Conservation (phyloP, 2,888 invertebrate species). For the Idaea aversata region DNA sequence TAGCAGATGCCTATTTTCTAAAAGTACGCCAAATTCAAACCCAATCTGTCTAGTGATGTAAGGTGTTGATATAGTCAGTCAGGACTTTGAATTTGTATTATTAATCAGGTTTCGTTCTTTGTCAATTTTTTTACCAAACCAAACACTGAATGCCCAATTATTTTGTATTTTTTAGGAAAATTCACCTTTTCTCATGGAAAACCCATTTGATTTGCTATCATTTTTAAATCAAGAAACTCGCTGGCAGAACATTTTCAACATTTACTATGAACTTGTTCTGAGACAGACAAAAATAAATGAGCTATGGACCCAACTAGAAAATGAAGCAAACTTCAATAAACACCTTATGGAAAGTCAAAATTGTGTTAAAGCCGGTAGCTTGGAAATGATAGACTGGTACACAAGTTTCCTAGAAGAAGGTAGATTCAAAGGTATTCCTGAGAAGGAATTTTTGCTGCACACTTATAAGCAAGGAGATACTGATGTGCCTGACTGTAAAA, state of each 20-base stretch:
- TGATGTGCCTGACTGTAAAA: slow-evolving; percentile 83
- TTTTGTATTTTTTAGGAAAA: slow-evolving; percentile 77
- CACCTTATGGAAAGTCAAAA: slow-evolving; percentile 82
- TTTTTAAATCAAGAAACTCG: slow-evolving; percentile 88
- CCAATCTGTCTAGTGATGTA: too few species aligned
- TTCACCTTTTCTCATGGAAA: slow-evolving; percentile 85
- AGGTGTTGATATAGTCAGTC: too few species aligned
- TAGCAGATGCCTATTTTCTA: too few species aligned
- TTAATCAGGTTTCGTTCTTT: too few species aligned
- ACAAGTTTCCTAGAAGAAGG: slow-evolving; percentile 81
- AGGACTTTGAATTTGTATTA: too few species aligned
- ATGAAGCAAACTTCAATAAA: slow-evolving; percentile 82
- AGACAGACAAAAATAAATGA: slow-evolving; percentile 83
- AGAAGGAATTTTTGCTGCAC: slow-evolving; percentile 45
- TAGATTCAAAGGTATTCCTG: slow-evolving; percentile 66
- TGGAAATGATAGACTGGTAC: slow-evolving; percentile 85
- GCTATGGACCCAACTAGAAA: slow-evolving; percentile 78
- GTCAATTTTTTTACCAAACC: too few species aligned
- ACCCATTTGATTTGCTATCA: slow-evolving; percentile 86
- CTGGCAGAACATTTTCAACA: slow-evolving; percentile 79
- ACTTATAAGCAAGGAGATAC: slow-evolving; percentile 43
- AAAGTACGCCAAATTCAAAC: too few species aligned
- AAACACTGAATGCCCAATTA: not conserved
- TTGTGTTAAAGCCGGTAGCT: slow-evolving; percentile 83
- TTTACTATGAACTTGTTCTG: slow-evolving; percentile 82